Evolutionary conservation across 2,888 invertebrate species (phyloP).

Genomic region (Chalcis sispes): DNA sequence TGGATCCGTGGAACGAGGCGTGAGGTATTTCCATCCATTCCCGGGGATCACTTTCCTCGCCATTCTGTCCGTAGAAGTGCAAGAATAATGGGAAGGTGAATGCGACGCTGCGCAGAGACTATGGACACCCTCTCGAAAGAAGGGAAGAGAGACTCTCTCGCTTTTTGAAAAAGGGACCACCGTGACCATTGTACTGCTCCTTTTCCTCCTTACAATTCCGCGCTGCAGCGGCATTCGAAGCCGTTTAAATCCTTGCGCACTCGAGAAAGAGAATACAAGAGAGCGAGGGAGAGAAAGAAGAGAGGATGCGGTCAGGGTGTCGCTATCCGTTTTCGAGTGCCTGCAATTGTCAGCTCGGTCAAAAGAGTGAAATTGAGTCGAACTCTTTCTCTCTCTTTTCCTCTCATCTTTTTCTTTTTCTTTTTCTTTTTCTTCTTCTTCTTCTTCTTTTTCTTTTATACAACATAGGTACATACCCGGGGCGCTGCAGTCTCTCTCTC

Average conservation of each 20-base stretch:
- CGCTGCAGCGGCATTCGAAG: constrained; percentile 37
- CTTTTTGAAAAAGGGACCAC: constrained; percentile 44
- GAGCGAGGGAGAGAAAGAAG: background rate
- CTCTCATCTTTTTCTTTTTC: background rate
- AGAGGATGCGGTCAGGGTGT: constrained; percentile 66
- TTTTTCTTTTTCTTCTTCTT: too few species aligned
- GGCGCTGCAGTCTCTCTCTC: too few species aligned
- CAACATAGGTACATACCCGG: too few species aligned
- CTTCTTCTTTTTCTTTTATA: too few species aligned
- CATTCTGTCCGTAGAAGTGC: constrained; percentile 42
- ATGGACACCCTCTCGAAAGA: constrained; percentile 7
- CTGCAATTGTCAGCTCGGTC: constrained; percentile 71
- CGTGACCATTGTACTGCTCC: constrained; percentile 44
- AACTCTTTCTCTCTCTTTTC: constrained; percentile 50
- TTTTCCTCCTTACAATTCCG: constrained; percentile 1
- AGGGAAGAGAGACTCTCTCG: constrained; percentile 1
- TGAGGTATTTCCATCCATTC: constrained; percentile 51
- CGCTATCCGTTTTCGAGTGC: constrained; percentile 72
- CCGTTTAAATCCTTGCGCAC: constrained; percentile 52
- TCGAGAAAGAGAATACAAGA: too few species aligned
- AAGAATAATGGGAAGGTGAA: constrained; percentile 46
- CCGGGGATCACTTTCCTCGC: constrained; percentile 55
- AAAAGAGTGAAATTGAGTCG: constrained; percentile 75
- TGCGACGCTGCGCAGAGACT: constrained; percentile 20
- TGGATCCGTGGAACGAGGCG: constrained; percentile 53